Evolutionary conservation across 2,888 invertebrate species (phyloP).

Genomic region (Clivina fossor): DNA sequence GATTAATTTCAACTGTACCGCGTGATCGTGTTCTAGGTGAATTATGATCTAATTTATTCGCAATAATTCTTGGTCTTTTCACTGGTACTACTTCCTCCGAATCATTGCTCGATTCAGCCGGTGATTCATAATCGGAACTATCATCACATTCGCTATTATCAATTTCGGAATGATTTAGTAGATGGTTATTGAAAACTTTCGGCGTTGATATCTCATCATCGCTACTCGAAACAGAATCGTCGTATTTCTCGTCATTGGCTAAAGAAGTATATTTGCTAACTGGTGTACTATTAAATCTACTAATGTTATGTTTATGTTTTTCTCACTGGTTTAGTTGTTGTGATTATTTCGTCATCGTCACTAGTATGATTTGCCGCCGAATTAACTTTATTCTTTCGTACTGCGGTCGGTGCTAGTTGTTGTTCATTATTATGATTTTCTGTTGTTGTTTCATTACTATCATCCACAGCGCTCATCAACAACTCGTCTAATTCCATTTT

Average conservation of each 20-base stretch:
- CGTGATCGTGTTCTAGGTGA: conserved; percentile 75
- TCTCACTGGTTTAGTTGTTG: conserved; percentile 2
- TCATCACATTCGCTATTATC: conserved; percentile 12
- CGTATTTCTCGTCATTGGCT: not conserved
- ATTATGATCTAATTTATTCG: conserved; percentile 47
- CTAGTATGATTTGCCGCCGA: too few species aligned
- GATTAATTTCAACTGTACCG: conserved; percentile 79
- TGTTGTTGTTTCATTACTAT: too few species aligned
- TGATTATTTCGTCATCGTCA: conserved; percentile 15
- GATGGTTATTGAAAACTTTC: conserved; percentile 31
- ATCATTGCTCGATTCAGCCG: conserved; percentile 11
- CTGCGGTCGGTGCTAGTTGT: too few species aligned
- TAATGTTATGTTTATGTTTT: conserved; percentile 6
- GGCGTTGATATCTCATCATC: conserved; percentile 34
- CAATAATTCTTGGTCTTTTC: conserved; percentile 37
- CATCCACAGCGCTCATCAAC: too few species aligned
- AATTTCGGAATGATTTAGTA: conserved; percentile 27
- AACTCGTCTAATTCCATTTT: too few species aligned
- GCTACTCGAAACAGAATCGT: conserved; percentile 24
- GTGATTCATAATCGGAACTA: conserved; percentile 22
- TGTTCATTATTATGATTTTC: too few species aligned
- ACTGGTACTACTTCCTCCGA: conserved; percentile 11
- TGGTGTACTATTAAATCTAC: conserved; percentile 19
- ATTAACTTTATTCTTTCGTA: too few species aligned
- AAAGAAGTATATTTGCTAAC: not conserved